phyloP scores from a whole-genome alignment of 2,113 vertebrate genomes.

The Apistogramma diplotaenia region DNA sequence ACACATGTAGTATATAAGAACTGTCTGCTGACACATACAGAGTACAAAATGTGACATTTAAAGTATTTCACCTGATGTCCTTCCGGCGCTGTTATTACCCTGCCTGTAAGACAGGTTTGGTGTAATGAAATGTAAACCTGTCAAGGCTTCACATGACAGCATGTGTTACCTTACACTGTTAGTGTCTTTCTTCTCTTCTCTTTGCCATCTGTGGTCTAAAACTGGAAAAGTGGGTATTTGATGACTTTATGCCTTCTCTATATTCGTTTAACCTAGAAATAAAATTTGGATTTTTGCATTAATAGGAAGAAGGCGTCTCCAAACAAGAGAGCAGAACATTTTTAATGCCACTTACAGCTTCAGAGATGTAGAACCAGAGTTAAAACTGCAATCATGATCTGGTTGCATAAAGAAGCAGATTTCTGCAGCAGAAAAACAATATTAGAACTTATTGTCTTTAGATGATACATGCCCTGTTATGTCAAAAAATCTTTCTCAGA shows the following conservation, averaged over 20 bases:
- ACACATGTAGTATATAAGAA: neutral
- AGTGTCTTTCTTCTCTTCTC: neutral
- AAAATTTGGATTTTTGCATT: neutral
- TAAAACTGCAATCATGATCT: neutral
- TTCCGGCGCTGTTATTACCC: constrained; percentile 8
- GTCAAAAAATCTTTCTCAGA: neutral
- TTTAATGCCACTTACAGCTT: accelerated
- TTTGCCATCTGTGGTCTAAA: neutral
- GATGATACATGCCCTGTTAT: accelerated
- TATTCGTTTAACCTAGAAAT: neutral
- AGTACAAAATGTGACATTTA: neutral
- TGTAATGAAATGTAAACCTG: neutral
- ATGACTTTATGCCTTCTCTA: neutral
- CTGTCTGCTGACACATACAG: constrained; percentile 3
- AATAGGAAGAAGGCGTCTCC: neutral
- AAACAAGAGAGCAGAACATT: neutral
- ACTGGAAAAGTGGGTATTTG: neutral
- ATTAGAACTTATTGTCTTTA: neutral
- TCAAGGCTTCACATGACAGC: constrained; percentile 11
- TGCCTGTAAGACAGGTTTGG: neutral
- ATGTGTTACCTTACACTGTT: neutral
- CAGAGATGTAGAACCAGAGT: neutral
- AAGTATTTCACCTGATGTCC: constrained; percentile 20
- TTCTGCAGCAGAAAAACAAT: neutral
- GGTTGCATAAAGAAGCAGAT: neutral